These are phyloP conservation scores for Acrobasis repandana DNA, from an alignment of 2,888 invertebrate genomes.

Conservation along the genomic window DNA sequence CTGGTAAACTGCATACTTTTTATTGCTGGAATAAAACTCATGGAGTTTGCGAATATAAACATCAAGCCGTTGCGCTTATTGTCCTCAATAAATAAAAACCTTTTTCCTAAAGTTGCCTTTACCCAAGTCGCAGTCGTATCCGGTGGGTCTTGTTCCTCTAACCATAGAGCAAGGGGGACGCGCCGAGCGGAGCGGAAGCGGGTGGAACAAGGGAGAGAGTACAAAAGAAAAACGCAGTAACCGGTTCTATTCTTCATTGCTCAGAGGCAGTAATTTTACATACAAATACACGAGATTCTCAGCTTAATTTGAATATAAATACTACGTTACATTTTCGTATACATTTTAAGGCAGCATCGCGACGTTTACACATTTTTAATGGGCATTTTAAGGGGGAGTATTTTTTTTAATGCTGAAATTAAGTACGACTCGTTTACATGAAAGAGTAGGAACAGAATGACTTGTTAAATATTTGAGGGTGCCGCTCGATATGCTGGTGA, in stretches of 20 bases:
- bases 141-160: slow-evolving; percentile 31
- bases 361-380: too few species aligned
- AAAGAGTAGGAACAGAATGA: slow-evolving; percentile 37
- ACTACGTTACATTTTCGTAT: background rate
- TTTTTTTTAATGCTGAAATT: too few species aligned
- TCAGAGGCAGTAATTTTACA: background rate
- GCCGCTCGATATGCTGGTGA: slow-evolving; percentile 61
- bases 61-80: background rate
- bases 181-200: slow-evolving; percentile 41
- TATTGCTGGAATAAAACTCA: background rate
- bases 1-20: background rate
- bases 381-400: too few species aligned
- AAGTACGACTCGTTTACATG: too few species aligned
- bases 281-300: background rate
- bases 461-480: slow-evolving; percentile 62
- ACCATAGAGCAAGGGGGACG: slow-evolving; percentile 30
- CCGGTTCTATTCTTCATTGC: slow-evolving; percentile 18
- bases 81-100: slow-evolving; percentile 25
- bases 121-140: slow-evolving; percentile 29
- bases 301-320: background rate
- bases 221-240: slow-evolving; percentile 44
- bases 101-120: slow-evolving; percentile 24
- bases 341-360: background rate
- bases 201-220: slow-evolving; percentile 38
- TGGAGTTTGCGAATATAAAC: background rate